Evolutionary conservation across 2,113 vertebrate species (phyloP).

Genomic region (Electrona antarctica): DNA sequence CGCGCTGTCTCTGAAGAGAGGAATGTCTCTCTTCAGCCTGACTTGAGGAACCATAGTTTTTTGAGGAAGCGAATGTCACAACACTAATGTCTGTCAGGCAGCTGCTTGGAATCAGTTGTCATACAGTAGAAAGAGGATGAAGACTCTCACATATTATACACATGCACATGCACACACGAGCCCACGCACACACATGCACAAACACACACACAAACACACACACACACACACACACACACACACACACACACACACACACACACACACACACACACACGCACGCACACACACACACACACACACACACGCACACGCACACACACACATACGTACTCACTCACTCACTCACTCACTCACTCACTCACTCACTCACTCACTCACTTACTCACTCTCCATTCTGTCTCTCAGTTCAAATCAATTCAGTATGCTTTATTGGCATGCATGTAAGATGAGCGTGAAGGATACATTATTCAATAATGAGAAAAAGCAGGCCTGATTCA

Average conservation of each 20-base stretch:
- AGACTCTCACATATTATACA: constrained; percentile 14
- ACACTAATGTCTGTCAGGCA: constrained; percentile 26
- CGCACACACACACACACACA: background rate
- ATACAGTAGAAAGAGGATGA: constrained; percentile 30
- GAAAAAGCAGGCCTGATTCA: no score
- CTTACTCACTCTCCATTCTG: constrained; percentile 52
- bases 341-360: background rate
- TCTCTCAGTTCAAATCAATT: constrained; percentile 11
- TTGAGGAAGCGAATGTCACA: no score
- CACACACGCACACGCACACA: constrained; percentile 1
- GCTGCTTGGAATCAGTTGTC: constrained; percentile 26
- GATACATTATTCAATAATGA: no score
- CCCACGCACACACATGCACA: constrained; percentile 12
- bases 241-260: background rate
- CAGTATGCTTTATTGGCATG: no score
- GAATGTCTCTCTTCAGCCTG: no score
- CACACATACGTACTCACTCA: constrained; percentile 30
- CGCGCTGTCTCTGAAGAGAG: no score
- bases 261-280: background rate
- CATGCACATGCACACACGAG: constrained; percentile 2
- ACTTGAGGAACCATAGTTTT: no score
- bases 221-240: background rate
- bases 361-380: background rate
- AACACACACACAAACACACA: background rate
- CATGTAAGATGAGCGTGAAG: no score